phyloP scores from a whole-genome alignment of 2,113 vertebrate species.

The Eonycteris spelaea region DNA sequence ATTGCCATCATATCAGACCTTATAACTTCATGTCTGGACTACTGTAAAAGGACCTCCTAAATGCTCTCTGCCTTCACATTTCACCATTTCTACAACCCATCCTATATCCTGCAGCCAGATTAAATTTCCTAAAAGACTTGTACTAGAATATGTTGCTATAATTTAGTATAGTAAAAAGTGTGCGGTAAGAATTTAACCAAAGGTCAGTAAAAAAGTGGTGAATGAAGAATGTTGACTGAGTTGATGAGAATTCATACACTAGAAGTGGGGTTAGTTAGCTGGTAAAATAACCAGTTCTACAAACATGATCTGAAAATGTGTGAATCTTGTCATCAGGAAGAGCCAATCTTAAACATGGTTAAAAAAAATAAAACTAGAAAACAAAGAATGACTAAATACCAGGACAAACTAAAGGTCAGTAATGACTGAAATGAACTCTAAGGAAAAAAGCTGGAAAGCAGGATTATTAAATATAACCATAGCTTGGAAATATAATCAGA shows the following conservation, averaged over 20 bases:
- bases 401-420: background rate
- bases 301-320: background rate
- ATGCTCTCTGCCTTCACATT: background rate
- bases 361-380: background rate
- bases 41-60: background rate
- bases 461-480: background rate
- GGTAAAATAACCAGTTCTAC: background rate
- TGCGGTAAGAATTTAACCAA: conserved; percentile 12
- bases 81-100: background rate
- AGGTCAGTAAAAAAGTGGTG: background rate
- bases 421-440: background rate
- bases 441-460: conserved; percentile 1
- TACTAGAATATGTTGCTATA: background rate
- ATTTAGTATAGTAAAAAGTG: background rate
- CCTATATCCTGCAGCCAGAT: too few relatives aligned
- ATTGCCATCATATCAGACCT: background rate
- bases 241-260: background rate
- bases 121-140: too few relatives aligned
- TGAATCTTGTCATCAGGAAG: background rate
- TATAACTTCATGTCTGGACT: background rate
- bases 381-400: background rate
- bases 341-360: background rate
- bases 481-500: background rate
- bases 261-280: background rate
- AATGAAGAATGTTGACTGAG: background rate